Conservation (phyloP, 1,140 invertebrate genomes). For the Fopius arisanus region DNA sequence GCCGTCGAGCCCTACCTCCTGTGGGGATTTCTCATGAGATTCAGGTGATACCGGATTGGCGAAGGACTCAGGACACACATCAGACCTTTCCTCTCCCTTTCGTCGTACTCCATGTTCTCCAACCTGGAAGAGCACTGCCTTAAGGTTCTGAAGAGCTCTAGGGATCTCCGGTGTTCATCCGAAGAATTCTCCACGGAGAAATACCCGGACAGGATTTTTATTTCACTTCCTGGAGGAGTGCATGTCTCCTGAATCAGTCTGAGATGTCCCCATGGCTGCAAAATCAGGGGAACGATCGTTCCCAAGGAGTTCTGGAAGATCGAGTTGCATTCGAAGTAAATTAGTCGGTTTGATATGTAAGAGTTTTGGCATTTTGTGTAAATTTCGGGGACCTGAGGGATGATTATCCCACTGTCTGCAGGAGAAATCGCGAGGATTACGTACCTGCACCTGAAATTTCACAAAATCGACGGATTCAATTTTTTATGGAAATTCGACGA, state of each 20-base stretch:
- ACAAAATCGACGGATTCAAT: background rate
- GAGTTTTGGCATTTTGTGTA: background rate
- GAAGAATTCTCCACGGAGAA: slow-evolving; percentile 12
- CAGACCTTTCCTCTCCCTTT: slow-evolving; percentile 23
- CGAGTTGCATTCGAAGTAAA: background rate
- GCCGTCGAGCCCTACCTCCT: slow-evolving; percentile 33
- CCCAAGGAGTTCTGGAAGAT: background rate
- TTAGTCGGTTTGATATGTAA: background rate
- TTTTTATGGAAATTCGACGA: background rate
- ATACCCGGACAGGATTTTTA: slow-evolving; percentile 38
- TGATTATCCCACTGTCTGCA: slow-evolving; percentile 29
- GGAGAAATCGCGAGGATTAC: slow-evolving; percentile 45
- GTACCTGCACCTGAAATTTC: slow-evolving; percentile 39
- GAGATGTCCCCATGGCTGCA: background rate
- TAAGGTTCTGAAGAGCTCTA: background rate
- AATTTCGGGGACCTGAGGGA: slow-evolving; percentile 22
- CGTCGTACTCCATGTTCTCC: background rate
- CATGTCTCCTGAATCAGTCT: background rate
- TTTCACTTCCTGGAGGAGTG: background rate
- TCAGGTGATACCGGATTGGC: slow-evolving; percentile 26
- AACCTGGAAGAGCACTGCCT: background rate
- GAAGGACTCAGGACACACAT: slow-evolving; percentile 43
- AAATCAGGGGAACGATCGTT: background rate
- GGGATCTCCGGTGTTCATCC: background rate
- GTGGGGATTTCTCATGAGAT: slow-evolving; percentile 24